phyloP scores from a whole-genome alignment of 2,113 vertebrate species.

The rabbit (Oryctolagus cuniculus) region DNA sequence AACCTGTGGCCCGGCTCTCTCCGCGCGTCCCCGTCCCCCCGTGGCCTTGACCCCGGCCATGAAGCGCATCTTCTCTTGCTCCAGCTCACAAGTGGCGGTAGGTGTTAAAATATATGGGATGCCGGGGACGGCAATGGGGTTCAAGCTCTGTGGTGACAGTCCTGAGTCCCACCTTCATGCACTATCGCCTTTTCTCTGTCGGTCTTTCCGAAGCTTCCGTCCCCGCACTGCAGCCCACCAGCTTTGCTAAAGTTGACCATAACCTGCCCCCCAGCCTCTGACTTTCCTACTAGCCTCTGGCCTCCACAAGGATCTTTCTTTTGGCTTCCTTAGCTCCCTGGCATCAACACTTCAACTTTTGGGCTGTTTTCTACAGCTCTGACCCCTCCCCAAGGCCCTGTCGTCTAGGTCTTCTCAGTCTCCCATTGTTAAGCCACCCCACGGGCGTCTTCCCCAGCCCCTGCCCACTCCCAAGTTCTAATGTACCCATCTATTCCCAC shows the following conservation, averaged over 20 bases:
- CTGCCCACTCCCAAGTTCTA: neutral
- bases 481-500: neutral
- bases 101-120: conserved; percentile 64
- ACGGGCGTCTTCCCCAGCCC: neutral
- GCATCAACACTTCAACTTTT: neutral
- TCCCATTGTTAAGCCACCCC: neutral
- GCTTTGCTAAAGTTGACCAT: neutral
- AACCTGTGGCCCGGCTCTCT: conserved; percentile 50
- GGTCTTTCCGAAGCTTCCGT: neutral
- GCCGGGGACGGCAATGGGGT: neutral
- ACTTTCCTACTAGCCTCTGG: neutral
- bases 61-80: conserved; percentile 90
- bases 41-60: conserved; percentile 75
- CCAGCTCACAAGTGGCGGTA: conserved; percentile 88
- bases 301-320: neutral
- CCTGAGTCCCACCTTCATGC: neutral
- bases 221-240: neutral
- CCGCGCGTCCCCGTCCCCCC: conserved; percentile 67
- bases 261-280: neutral
- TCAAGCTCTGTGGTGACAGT: conserved; percentile 5
- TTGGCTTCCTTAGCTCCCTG: neutral
- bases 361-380: conserved; percentile 18
- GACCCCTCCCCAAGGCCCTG: neutral
- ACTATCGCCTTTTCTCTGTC: neutral
- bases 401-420: neutral